Conservation (phyloP, 2,113 vertebrate genomes). For the Bubo scandiacus region DNA sequence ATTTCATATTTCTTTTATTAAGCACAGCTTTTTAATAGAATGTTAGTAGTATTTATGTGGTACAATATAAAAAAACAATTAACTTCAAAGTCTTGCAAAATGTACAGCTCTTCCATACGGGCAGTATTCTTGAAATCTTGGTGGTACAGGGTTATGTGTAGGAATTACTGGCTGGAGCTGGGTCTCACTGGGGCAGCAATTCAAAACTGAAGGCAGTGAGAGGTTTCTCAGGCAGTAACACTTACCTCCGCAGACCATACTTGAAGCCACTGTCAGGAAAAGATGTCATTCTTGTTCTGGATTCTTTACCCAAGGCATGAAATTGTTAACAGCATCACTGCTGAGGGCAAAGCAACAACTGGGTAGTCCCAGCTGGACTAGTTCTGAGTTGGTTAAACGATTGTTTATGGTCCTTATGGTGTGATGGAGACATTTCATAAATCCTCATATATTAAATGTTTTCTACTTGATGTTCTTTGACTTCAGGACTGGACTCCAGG, state of each 20-base stretch:
- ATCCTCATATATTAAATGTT: background rate
- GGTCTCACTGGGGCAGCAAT: background rate
- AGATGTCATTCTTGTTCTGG: background rate
- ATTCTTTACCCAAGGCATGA: background rate
- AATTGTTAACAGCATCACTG: background rate
- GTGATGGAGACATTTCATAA: background rate
- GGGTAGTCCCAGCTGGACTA: background rate
- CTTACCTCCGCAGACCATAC: background rate
- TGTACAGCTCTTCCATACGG: background rate
- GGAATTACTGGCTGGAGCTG: background rate
- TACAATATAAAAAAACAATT: background rate
- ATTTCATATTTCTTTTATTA: background rate
- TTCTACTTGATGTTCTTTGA: background rate
- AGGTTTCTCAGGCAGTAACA: background rate
- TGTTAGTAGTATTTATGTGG: background rate
- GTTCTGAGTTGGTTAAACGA: background rate
- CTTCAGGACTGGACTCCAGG: background rate
- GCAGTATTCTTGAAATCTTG: background rate
- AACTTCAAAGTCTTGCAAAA: background rate
- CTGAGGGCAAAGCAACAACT: background rate
- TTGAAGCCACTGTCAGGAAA: background rate
- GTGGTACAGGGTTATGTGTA: rapidly evolving
- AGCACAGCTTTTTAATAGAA: background rate
- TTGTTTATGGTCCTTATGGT: background rate
- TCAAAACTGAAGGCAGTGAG: background rate